phyloP scores from a whole-genome alignment of 1,140 invertebrate species.

The Drosophila kikkawai region DNA sequence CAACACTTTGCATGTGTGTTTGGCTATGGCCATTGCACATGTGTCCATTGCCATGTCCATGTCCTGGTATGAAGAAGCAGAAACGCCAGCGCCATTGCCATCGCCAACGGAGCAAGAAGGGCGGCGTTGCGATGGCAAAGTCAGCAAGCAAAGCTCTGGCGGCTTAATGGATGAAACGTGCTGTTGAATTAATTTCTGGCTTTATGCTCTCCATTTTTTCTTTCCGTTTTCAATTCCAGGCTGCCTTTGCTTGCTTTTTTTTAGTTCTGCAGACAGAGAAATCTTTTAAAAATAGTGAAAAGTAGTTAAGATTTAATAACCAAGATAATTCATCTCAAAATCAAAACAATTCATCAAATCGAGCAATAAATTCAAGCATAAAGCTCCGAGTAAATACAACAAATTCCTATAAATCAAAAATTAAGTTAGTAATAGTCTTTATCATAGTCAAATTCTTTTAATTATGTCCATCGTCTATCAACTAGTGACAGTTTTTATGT shows the following conservation, averaged over 20 bases:
- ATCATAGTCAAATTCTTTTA: background rate
- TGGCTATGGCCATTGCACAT: slow-evolving; percentile 44
- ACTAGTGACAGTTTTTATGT: background rate
- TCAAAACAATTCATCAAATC: background rate
- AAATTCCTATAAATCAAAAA: background rate
- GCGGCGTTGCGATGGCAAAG: slow-evolving; percentile 46
- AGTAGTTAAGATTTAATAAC: too few species aligned
- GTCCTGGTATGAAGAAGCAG: slow-evolving; percentile 6
- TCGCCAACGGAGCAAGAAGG: slow-evolving; percentile 1
- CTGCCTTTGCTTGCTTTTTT: slow-evolving; percentile 9
- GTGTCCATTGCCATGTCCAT: slow-evolving; percentile 53
- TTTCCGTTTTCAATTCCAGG: slow-evolving; percentile 19
- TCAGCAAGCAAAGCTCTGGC: slow-evolving; percentile 79
- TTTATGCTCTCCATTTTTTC: slow-evolving; percentile 66
- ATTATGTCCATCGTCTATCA: background rate
- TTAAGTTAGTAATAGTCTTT: background rate
- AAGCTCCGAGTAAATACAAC: background rate
- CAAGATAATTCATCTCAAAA: background rate
- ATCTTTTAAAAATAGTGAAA: background rate
- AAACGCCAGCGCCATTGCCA: background rate
- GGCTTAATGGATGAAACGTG: slow-evolving; percentile 81
- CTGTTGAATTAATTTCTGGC: slow-evolving; percentile 79
- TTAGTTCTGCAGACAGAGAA: slow-evolving; percentile 19
- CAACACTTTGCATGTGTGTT: slow-evolving; percentile 76
- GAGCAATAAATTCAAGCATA: background rate